These are phyloP conservation scores for Sapayoa aenigma DNA, from an alignment of 2,113 vertebrate species.

Conservation along the genomic window DNA sequence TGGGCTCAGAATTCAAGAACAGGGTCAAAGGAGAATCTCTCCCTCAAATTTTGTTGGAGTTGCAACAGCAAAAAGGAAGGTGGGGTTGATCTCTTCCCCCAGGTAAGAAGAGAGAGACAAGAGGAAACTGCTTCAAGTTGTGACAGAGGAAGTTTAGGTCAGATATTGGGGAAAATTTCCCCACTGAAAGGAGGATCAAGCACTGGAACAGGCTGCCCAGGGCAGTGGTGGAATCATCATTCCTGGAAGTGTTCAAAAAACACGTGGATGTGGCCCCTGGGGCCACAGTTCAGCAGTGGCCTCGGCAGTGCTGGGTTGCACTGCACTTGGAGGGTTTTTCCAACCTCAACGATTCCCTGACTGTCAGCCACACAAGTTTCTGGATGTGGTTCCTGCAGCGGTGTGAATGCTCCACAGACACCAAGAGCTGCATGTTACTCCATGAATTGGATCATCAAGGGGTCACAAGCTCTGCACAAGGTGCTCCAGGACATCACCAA, in stretches of 20 bases:
- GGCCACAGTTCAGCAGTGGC: not conserved
- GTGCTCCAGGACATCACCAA: not conserved
- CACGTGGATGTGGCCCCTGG: accelerated
- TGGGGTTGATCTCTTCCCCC: accelerated
- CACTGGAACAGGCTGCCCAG: not conserved
- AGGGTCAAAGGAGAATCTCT: not conserved
- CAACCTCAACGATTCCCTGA: accelerated
- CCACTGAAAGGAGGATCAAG: not conserved
- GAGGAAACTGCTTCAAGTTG: not conserved
- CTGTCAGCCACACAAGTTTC: not conserved
- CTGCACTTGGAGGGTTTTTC: not conserved
- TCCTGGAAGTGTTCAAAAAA: not conserved
- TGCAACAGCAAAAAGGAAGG: not conserved
- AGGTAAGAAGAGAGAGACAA: not conserved
- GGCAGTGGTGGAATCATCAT: not conserved
- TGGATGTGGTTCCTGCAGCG: not conserved
- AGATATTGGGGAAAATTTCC: not conserved
- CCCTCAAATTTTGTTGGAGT: not conserved
- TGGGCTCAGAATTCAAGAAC: not conserved
- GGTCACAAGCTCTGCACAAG: not conserved
- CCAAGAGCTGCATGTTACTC: not conserved
- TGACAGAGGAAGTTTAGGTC: not conserved
- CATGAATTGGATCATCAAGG: not conserved
- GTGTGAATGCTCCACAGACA: not conserved
- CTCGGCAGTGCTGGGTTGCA: not conserved